Conservation (phyloP, 2,113 vertebrate species). For the Steatornis caripensis region DNA sequence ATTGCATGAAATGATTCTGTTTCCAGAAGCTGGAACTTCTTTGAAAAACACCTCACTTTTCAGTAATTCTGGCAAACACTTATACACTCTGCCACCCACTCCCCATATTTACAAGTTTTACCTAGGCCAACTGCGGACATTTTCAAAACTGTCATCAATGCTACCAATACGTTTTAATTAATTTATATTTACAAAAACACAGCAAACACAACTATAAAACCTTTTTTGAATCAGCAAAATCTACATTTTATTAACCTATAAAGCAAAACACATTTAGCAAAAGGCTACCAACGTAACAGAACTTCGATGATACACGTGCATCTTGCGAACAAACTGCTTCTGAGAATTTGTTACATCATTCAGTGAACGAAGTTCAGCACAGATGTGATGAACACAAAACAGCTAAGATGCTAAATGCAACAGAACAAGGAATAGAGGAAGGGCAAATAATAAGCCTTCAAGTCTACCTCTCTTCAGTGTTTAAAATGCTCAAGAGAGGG, state of each 20-base stretch:
- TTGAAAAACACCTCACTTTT: background rate
- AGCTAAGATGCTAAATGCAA: background rate
- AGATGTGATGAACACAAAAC: background rate
- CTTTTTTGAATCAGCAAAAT: background rate
- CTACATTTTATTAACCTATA: background rate
- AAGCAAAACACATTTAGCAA: background rate
- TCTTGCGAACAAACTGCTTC: background rate
- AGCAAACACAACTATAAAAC: background rate
- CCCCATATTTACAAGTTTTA: background rate
- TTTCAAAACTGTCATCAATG: background rate
- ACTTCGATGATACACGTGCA: background rate
- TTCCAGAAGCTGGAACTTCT: background rate
- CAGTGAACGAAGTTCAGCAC: background rate
- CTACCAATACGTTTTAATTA: background rate
- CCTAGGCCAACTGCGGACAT: background rate
- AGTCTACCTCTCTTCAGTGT: background rate
- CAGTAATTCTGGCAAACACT: background rate
- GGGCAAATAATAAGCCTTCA: background rate
- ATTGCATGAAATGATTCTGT: background rate
- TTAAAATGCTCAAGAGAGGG: background rate
- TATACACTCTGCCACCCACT: accelerated
- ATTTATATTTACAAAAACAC: background rate
- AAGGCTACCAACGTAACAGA: background rate
- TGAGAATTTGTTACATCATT: background rate
- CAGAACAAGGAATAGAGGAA: background rate